Evolutionary conservation across 2,797 vertebrate genomes (phyloP).

Genomic region (Arrhamphus sclerolepis): DNA sequence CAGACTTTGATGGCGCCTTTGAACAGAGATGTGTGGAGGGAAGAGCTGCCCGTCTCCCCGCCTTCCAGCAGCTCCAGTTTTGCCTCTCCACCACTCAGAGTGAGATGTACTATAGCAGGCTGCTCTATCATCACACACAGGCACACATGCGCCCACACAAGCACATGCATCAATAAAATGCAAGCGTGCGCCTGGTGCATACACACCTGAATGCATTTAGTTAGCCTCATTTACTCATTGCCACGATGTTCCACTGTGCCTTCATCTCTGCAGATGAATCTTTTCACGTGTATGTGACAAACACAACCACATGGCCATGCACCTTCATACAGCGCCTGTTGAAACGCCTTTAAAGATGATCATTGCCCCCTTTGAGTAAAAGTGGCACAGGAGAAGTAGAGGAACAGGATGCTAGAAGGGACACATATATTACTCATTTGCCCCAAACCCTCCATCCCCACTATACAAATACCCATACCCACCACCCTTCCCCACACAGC

Average conservation of each 20-base stretch:
- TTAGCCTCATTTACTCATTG: constrained; percentile 25
- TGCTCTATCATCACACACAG: constrained; percentile 43
- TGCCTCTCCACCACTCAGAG: constrained; percentile 54
- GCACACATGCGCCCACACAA: constrained; percentile 16
- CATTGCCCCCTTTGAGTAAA: constrained; percentile 55
- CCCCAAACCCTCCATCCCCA: constrained; percentile 27
- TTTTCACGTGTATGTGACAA: constrained; percentile 21
- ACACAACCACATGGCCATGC: constrained; percentile 22
- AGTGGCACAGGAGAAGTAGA: constrained; percentile 39
- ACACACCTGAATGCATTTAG: constrained; percentile 35
- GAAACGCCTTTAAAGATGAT: constrained; percentile 70
- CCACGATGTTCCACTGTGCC: constrained; percentile 9
- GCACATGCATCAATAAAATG: constrained; percentile 16
- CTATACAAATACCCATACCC: not conserved
- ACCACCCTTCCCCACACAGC: constrained; percentile 14
- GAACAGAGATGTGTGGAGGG: constrained; percentile 81
- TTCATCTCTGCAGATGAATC: constrained; percentile 17
- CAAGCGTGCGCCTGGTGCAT: not conserved
- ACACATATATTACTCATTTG: constrained; percentile 61
- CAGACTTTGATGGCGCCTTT: constrained; percentile 85
- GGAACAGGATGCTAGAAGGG: constrained; percentile 46
- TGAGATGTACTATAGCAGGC: constrained; percentile 61
- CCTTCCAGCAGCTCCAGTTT: constrained; percentile 67
- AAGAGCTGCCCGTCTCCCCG: constrained; percentile 72
- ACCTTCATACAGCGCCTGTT: constrained; percentile 59